Evolutionary conservation across 2,113 vertebrate species (phyloP).

Genomic region (Ctenodactylus gundi): DNA sequence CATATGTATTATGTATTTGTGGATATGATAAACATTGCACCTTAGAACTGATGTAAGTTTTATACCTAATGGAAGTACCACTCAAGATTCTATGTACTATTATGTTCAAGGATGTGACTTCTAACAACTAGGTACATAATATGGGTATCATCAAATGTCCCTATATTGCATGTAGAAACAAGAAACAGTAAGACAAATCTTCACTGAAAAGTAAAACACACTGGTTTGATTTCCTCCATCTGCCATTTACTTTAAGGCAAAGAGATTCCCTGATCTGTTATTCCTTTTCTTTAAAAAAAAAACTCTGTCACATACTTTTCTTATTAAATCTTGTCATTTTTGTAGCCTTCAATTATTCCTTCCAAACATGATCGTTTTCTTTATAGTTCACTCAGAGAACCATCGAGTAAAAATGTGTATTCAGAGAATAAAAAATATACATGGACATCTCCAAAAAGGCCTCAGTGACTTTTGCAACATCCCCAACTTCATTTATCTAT

Average conservation of each 20-base stretch:
- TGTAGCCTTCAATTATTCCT: background rate
- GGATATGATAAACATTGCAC: background rate
- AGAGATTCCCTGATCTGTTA: background rate
- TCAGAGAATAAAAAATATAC: conserved; percentile 45
- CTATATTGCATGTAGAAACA: background rate
- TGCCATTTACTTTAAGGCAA: background rate
- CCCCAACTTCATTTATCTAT: conserved; percentile 65
- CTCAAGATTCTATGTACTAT: background rate
- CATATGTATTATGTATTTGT: background rate
- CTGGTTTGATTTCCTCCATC: background rate
- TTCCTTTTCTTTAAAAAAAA: background rate
- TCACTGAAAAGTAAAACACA: background rate
- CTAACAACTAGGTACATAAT: background rate
- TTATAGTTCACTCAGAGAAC: conserved; percentile 25
- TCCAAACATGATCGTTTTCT: background rate
- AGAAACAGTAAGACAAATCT: background rate
- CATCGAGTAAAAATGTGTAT: background rate
- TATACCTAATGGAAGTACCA: background rate
- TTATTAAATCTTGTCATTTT: background rate
- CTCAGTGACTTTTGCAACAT: conserved; percentile 31
- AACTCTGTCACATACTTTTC: background rate
- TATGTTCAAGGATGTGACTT: background rate
- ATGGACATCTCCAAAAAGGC: conserved; percentile 22
- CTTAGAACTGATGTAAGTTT: background rate
- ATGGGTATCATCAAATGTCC: background rate